Evolutionary conservation across 2,113 vertebrate species (phyloP).

Genomic region (Chauna torquata): DNA sequence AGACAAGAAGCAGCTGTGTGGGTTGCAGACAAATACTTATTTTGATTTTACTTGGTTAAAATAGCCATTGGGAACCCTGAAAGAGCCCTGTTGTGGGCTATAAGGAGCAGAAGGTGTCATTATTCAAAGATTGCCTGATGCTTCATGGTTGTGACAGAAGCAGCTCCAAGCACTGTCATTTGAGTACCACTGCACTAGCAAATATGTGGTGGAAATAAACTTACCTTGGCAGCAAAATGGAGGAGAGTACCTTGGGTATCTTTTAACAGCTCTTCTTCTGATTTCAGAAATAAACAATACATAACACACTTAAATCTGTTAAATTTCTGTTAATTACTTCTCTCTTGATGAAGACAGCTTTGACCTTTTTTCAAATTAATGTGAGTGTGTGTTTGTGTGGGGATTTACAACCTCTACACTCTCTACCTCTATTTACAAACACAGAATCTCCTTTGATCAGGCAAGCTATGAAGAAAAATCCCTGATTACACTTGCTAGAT

Average conservation of each 20-base stretch:
- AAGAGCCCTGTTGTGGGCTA: background rate
- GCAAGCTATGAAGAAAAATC: background rate
- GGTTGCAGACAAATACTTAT: background rate
- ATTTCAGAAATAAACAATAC: background rate
- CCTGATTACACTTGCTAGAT: background rate
- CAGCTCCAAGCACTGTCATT: slow-evolving; percentile 24
- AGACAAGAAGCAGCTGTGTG: background rate
- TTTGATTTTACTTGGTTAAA: slow-evolving; percentile 34
- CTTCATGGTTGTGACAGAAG: slow-evolving; percentile 28
- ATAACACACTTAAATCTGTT: background rate
- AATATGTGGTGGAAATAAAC: slow-evolving; percentile 3
- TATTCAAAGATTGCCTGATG: slow-evolving; percentile 15
- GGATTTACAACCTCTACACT: no score
- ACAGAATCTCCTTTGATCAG: background rate
- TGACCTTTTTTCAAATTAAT: background rate
- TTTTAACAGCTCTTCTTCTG: background rate
- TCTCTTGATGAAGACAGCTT: background rate
- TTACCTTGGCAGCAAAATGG: background rate
- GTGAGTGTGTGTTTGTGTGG: no score
- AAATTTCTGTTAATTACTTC: background rate
- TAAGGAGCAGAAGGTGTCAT: slow-evolving; percentile 35
- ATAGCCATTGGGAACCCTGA: background rate
- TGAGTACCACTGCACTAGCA: background rate
- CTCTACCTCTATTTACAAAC: background rate
- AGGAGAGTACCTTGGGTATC: background rate